Base-by-base conservation (phyloP, 2,888 invertebrate genomes). In the Chrysomela aeneicollis region DNA sequence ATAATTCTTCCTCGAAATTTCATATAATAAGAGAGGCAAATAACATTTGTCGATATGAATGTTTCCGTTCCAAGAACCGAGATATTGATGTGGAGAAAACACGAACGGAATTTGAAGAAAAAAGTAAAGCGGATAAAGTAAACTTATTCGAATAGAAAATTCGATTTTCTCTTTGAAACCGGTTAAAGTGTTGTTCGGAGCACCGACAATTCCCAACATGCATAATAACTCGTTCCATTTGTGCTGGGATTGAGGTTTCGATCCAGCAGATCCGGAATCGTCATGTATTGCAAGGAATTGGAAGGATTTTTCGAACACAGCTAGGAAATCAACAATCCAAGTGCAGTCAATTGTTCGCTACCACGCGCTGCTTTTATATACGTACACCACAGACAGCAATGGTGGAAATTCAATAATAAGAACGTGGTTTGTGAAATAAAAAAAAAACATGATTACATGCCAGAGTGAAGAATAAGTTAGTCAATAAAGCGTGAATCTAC, bases 231-330 rank as follows among this genome's bases (percentile, higher is more conserved):
- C 42, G 42, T 42, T 42, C 6, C 15, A 12, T 42, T 42, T 42
- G n/a, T 12, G 2, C 4, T 42, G 6, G 12, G 6, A n/a, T 4
- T 42, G 15, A 42, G 15, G 42, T 12, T 2, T 12, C 26, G 6
- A 26, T 26, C 3, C 26, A 26, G 3, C 26, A 26, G 4, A 26
- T 26, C 26, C 6, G 3, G 15, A 15, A 42, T 15, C 15, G 15
- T 57, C 26, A 26, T 57, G 55, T 37, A 46, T 46, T 26, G 26
- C 22, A 57, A 57, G 37, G 46, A 46, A 21, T 57, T 46, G 55
- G 46, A 57, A 12, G 26, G 9, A 54, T 54, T 21, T 37, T 37
- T 54, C 21, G 42, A 37, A 54, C 46, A 42, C 22, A 42, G 21
- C 42, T 21, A 8, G 46, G 19, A 46, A 42, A 46, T 26, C 55